Evolutionary conservation across 2,888 invertebrate genomes (phyloP).

Genomic region (Microchrysa polita): DNA sequence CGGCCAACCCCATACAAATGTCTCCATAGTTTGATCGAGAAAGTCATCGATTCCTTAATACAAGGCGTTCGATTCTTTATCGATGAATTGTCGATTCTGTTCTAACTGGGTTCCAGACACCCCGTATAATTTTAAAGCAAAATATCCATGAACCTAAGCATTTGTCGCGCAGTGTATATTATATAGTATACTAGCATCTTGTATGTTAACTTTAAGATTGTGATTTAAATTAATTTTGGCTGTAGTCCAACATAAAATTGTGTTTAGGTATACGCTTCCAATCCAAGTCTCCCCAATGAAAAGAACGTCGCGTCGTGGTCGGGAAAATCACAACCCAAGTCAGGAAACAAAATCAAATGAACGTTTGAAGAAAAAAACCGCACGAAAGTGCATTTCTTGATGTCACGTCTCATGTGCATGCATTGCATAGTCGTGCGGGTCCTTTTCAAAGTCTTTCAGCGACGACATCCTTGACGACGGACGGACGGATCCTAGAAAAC

Average conservation of each 20-base stretch:
- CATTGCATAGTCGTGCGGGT: slow-evolving; percentile 9
- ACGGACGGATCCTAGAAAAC: too few relatives aligned
- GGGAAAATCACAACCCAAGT: too few relatives aligned
- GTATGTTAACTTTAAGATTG: slow-evolving; percentile 53
- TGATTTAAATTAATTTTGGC: slow-evolving; percentile 55
- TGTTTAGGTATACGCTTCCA: slow-evolving; percentile 51
- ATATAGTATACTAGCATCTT: neutral
- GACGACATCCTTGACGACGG: slow-evolving; percentile 9
- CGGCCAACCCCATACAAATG: too few relatives aligned
- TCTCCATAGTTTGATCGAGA: too few relatives aligned
- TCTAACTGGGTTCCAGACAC: neutral
- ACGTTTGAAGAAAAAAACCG: neutral
- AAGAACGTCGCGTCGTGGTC: too few relatives aligned
- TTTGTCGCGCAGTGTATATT: neutral
- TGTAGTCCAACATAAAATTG: slow-evolving; percentile 54
- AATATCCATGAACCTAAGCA: neutral
- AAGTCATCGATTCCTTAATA: too few relatives aligned
- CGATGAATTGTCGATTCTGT: slow-evolving; percentile 22
- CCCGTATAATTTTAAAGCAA: too few relatives aligned
- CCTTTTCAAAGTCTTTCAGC: slow-evolving; percentile 23
- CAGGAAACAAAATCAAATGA: neutral
- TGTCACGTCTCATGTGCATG: neutral
- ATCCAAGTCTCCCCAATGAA: neutral
- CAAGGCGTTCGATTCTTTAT: too few relatives aligned
- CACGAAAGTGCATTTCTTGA: neutral